Percentiles rank a stretch among this genome's conserved stretches.
Evolutionary conservation across 64 coral and sea anemone species (phyloP).

Genomic region (Pocillopora verrucosa): DNA sequence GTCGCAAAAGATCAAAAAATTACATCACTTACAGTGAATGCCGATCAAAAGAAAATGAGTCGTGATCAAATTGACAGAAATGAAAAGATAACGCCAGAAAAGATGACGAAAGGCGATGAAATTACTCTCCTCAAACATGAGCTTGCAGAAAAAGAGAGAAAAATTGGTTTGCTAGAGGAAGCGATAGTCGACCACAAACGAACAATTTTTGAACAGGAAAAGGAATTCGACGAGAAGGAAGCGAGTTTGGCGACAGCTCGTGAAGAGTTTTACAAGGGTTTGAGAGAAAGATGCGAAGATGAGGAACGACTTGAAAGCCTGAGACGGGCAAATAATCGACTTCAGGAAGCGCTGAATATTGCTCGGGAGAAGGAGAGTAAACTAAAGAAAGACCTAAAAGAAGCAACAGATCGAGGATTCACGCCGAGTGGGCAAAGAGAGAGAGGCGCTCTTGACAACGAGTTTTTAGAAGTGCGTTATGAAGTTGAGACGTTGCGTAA

Average conservation of each 20-base stretch:
- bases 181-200: conserved; percentile 25
- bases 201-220: conserved; percentile 16
- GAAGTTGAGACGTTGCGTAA: conserved; percentile 28
- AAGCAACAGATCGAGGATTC: background rate
- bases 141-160: conserved; percentile 9
- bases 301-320: conserved; percentile 20
- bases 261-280: conserved; percentile 15
- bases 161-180: conserved; percentile 25
- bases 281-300: conserved; percentile 28
- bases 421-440: background rate
- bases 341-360: conserved; percentile 18
- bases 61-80: background rate
- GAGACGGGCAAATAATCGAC: conserved; percentile 14
- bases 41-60: conserved; percentile 14
- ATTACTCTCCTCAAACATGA: background rate
- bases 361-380: conserved; percentile 45
- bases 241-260: conserved; percentile 26
- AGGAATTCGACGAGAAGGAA: conserved; percentile 18
- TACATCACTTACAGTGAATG: conserved; percentile 28
- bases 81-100: background rate
- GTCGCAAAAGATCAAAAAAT: conserved; percentile 51
- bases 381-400: conserved; percentile 28
- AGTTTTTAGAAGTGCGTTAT: conserved; percentile 41
- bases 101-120: background rate
- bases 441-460: conserved; percentile 45